These are phyloP conservation scores for Brotula barbata DNA, from an alignment of 2,797 vertebrate species.

Conservation along the genomic window DNA sequence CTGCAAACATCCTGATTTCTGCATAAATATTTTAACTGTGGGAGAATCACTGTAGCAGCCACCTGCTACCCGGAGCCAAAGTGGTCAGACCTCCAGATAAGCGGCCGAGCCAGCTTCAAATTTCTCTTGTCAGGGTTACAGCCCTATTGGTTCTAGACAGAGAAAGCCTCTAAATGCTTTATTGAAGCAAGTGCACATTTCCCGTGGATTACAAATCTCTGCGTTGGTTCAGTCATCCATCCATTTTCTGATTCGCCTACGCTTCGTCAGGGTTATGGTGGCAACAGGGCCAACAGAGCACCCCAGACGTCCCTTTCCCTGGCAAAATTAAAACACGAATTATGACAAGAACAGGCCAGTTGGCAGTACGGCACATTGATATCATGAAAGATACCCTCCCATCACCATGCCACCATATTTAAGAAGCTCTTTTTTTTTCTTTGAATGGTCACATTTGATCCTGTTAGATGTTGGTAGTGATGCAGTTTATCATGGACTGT, in stretches of 20 bases:
- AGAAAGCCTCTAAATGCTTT: slow-evolving; percentile 2
- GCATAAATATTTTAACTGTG: slow-evolving; percentile 65
- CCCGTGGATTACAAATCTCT: slow-evolving; percentile 7
- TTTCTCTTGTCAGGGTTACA: slow-evolving; percentile 32
- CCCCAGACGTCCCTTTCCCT: too few species aligned
- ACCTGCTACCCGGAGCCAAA: slow-evolving; percentile 41
- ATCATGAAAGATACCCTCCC: too few species aligned
- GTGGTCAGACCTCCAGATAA: slow-evolving; percentile 35
- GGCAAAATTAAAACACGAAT: too few species aligned
- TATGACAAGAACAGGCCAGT: too few species aligned
- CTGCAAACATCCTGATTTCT: slow-evolving; percentile 45
- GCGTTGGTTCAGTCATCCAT: slow-evolving; percentile 10
- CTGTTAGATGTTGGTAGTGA: background rate
- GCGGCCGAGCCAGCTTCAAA: slow-evolving; percentile 29
- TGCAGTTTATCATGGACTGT: slow-evolving; percentile 2
- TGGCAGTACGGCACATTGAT: too few species aligned
- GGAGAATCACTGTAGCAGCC: slow-evolving; percentile 31
- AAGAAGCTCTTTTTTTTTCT: too few species aligned
- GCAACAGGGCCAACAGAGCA: too few species aligned
- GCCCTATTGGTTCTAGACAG: slow-evolving; percentile 25
- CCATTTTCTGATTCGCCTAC: background rate
- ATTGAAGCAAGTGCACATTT: slow-evolving; percentile 36
- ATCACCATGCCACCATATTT: too few species aligned
- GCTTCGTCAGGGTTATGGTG: too few species aligned
- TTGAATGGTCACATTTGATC: slow-evolving; percentile 1